These are phyloP conservation scores for Proisotoma minuta DNA, from an alignment of 2,888 invertebrate species.

Conservation along the genomic window DNA sequence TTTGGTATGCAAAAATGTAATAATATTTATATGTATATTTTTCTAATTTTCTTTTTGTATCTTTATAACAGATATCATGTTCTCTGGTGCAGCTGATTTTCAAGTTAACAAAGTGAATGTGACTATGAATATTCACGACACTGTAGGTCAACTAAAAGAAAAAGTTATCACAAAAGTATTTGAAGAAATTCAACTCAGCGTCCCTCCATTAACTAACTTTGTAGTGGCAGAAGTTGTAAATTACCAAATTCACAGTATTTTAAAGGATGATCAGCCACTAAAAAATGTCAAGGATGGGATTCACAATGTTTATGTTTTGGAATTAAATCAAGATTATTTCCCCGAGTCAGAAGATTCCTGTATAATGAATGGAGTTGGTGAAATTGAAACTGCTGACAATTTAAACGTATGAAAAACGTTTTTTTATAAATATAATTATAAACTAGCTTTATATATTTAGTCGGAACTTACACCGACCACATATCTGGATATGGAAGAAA, in stretches of 20 bases:
- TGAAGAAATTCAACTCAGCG: constrained; percentile 15
- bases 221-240: constrained; percentile 60
- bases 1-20: constrained; percentile 27
- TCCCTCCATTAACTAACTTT: constrained; percentile 49
- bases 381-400: too few species aligned
- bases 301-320: constrained; percentile 38
- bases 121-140: constrained; percentile 58
- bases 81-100: constrained; percentile 53
- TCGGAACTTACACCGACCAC: constrained; percentile 18
- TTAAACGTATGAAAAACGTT: too few species aligned
- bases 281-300: constrained; percentile 2
- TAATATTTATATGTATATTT: background rate
- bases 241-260: constrained; percentile 58
- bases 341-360: too few species aligned
- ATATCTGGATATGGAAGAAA: constrained; percentile 29
- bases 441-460: too few species aligned
- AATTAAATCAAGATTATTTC: constrained; percentile 45
- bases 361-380: too few species aligned
- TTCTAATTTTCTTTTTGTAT: constrained; percentile 13
- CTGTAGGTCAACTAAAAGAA: constrained; percentile 56
- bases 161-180: constrained; percentile 53
- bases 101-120: constrained; percentile 55
- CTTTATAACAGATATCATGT: constrained; percentile 54
- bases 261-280: constrained; percentile 45
- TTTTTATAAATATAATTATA: too few species aligned